Base-by-base conservation (phyloP, 2,888 invertebrate genomes). In the Parnassius glacialis region DNA sequence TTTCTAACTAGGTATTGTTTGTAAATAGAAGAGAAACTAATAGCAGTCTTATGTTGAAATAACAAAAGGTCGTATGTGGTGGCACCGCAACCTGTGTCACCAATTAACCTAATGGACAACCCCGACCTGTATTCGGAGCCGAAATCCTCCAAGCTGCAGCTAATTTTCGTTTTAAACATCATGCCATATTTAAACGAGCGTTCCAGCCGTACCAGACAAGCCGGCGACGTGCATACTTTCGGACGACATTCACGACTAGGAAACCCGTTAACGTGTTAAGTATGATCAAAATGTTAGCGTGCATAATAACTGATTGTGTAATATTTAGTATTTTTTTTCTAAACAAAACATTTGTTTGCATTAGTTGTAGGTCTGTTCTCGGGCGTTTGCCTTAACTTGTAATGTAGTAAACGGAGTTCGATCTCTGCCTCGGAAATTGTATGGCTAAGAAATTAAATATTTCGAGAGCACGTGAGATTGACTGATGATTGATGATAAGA, bases 81-180 rank as follows among this genome's bases (percentile, higher is more conserved):
- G 72, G 43, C 25, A 75, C 79, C 80, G 74, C 78, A 78, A 73
- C 74, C 75, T 76, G 70, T 78, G 80, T 83, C 86, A 85, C 83
- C 91, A 92, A 92, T 92, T 92, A 92, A 89, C 81, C 87, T 91
- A 92, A 92, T 92, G 92, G 91, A 90, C 87, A 86, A 75, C 82
- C 81, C 80, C 83, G 83, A 87, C 88, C 88, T 90, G 87, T 84
- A 87, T 89, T 87, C 90, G 87, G 84, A 87, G 84, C 87, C 84
- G 82, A 87, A 88, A 89, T 87, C 84, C 87, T 83, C 89, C 84
- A 86, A 86, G 87, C 87, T 85, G 83, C 85, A 86, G 89, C 89
- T 89, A 88, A 90, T 90, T 88, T 85, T 83, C 84, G 80, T 82
- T 81, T 86, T 87, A 89, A 89, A 82, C 83, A 85, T 76, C 74